Percentiles rank a stretch among this genome's conserved stretches.
Conservation (phyloP, 2,888 invertebrate genomes). For the Hydriomena furcata region DNA sequence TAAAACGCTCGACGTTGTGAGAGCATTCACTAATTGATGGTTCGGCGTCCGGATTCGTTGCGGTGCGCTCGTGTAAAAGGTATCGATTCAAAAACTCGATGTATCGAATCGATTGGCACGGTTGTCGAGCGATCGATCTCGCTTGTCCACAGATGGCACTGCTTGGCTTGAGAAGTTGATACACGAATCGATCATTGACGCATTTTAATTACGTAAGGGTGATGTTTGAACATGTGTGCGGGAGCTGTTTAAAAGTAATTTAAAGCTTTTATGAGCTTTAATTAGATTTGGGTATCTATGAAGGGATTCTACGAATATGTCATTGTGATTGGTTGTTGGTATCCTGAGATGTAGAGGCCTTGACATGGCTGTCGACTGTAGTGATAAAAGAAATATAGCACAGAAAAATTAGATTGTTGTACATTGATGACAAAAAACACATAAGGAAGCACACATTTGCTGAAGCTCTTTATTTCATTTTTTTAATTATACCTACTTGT, state of each 20-base stretch:
- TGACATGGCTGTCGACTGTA: too few relatives aligned
- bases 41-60: conserved; percentile 59
- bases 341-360: background rate
- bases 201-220: conserved; percentile 50
- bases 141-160: conserved; percentile 67
- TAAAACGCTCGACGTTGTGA: conserved; percentile 62
- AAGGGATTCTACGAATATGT: conserved; percentile 17
- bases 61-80: conserved; percentile 57
- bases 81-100: conserved; percentile 58
- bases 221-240: conserved; percentile 58
- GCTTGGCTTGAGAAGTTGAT: conserved; percentile 41
- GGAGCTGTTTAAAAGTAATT: conserved; percentile 43
- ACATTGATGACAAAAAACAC: too few relatives aligned
- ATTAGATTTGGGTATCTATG: conserved; percentile 42
- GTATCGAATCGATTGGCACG: conserved; percentile 68
- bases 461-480: too few relatives aligned
- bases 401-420: too few relatives aligned
- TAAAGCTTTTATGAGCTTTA: conserved; percentile 51
- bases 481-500: too few relatives aligned
- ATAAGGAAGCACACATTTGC: too few relatives aligned
- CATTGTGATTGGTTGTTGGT: background rate
- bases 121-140: conserved; percentile 61
- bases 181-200: conserved; percentile 50
- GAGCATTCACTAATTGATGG: conserved; percentile 77
- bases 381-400: too few relatives aligned